phyloP scores from a whole-genome alignment of 2,888 invertebrate species.

The Drosophila maculinotata region DNA sequence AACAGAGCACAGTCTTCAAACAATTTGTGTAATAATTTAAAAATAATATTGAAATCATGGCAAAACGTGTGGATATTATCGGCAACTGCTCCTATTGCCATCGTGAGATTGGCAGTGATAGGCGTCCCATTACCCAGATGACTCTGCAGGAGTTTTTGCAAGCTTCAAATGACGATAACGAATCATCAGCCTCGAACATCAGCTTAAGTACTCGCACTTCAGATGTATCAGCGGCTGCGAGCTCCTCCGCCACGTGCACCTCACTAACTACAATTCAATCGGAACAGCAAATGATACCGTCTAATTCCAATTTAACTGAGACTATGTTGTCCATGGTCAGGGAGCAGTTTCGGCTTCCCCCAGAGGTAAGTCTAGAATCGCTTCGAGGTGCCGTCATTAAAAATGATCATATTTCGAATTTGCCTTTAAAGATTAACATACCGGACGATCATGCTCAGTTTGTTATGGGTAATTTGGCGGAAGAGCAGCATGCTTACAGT shows the following conservation, averaged over 20 bases:
- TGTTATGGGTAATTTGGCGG: slow-evolving; percentile 27
- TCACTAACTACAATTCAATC: no score
- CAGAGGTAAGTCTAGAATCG: background rate
- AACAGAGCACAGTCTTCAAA: background rate
- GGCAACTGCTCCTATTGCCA: slow-evolving; percentile 32
- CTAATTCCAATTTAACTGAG: background rate
- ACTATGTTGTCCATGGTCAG: slow-evolving; percentile 22
- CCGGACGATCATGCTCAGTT: slow-evolving; percentile 14
- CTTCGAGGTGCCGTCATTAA: no score
- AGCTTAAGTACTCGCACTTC: no score
- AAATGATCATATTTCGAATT: no score
- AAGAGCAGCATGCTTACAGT: slow-evolving; percentile 21
- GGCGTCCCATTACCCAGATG: slow-evolving; percentile 33
- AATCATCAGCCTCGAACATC: no score
- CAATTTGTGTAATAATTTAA: background rate
- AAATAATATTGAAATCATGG: slow-evolving; percentile 4
- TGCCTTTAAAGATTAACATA: background rate
- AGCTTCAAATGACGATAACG: no score
- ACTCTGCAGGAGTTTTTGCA: no score
- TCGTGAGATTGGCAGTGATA: slow-evolving; percentile 25
- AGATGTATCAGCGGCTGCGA: no score
- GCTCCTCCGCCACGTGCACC: no score
- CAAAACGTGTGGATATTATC: slow-evolving; percentile 7
- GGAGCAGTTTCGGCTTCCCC: slow-evolving; percentile 9
- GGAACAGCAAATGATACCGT: no score